Evolutionary conservation across 2,797 vertebrate genomes (phyloP), one percentile per base, ranked within the genome.

Genomic region (Thripadectes ignobilis): DNA sequence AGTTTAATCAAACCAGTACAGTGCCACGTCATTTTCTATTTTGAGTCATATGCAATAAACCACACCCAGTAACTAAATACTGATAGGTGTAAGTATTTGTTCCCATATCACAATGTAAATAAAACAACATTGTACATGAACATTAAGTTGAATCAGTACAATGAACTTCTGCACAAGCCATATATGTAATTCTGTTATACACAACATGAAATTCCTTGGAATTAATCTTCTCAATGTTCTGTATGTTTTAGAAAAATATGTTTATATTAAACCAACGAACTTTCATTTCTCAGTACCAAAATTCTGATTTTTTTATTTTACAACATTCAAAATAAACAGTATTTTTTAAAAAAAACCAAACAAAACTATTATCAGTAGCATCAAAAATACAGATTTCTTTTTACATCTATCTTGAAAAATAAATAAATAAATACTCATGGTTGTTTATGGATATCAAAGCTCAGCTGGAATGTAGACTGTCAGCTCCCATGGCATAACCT

Each of bases 1-100:
- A 90, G 26, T 23, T 39, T 88, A 92, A 92, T 83, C 86, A 85
- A 83, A 41, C 7, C 58, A 58, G 27, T 68, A 66, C 12, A 72
- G 65, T 23, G n/a, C 26, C 71, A 61, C 0, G 0, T 7, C 21
- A 38, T 65, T 82, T 90, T 92, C 41, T 81, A 23, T 76, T 92
- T 80, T 88, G 74, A 79, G 45, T 55, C 46, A 62, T 54, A 27
- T 58, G n/a, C 18, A 48, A 13, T 51, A 83, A 85, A 81, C 4
- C 39, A 81, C 78, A 69, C 45, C 22, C 45, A 68, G 14, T 61
- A 65, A 67, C 23, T 71, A 71, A 74, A 59, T 58, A 62, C 6
- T 49, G 27, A 38, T 34, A 65, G 12, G 18, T 72, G 2, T 26
- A 88, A n/a, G 14, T 16, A 43, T 55, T 73, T 1, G 38, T 62